Evolutionary conservation across 2,797 vertebrate genomes (phyloP).

Genomic region (Gymnothorax javanicus): DNA sequence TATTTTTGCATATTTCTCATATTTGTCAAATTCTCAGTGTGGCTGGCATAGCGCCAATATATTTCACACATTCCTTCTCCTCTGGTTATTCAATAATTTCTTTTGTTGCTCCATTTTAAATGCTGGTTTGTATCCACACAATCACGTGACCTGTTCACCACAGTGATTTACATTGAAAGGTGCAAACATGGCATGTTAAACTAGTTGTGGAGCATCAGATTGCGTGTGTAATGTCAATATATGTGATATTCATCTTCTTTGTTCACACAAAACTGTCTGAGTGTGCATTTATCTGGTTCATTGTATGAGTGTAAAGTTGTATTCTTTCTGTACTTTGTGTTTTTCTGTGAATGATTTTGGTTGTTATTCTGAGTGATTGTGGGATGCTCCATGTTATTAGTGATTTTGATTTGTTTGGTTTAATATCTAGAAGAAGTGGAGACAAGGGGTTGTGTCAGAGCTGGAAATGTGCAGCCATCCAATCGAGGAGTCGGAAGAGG

Average conservation of each 20-base stretch:
- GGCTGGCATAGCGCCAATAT: too few species aligned
- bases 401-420: background rate
- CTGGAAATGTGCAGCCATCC: background rate
- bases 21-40: too few species aligned
- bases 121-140: too few species aligned
- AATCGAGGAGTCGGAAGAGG: slow-evolving; percentile 10
- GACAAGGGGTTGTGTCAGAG: background rate
- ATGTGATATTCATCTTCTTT: background rate
- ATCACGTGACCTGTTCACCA: too few species aligned
- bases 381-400: background rate
- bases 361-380: background rate
- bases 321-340: background rate
- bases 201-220: too few species aligned
- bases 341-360: slow-evolving; percentile 18
- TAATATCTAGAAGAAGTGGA: background rate
- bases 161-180: too few species aligned
- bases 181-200: too few species aligned
- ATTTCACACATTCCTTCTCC: too few species aligned
- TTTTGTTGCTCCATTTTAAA: too few species aligned
- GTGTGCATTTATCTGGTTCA: background rate
- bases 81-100: too few species aligned
- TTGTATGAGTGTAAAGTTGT: background rate
- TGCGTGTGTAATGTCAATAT: background rate
- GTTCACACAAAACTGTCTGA: background rate
- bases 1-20: too few species aligned